These are phyloP conservation scores for Eupithecia tripunctaria DNA, from an alignment of 2,888 invertebrate species.

Conservation along the genomic window DNA sequence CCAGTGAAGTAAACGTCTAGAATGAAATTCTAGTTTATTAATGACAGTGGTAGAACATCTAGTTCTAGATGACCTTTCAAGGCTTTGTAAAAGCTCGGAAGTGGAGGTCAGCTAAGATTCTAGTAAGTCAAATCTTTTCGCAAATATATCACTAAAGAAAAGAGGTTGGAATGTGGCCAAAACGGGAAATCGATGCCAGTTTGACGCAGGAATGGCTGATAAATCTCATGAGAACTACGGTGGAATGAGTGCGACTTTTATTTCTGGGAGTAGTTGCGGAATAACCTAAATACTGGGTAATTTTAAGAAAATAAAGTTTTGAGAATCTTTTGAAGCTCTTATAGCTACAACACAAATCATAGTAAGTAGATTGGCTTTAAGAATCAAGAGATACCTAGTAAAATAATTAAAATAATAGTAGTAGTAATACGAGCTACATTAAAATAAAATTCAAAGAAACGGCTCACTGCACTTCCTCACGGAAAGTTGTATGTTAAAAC, in stretches of 20 bases:
- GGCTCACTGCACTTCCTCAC: too few species aligned
- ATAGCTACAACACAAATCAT: not conserved
- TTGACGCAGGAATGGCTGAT: slow-evolving; percentile 72
- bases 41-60: not conserved
- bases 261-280: slow-evolving; percentile 18
- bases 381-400: not conserved
- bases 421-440: not conserved
- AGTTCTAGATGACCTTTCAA: not conserved
- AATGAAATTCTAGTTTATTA: not conserved
- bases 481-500: not conserved
- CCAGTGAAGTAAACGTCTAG: not conserved
- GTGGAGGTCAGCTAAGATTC: slow-evolving; percentile 47
- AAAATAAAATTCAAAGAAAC: not conserved
- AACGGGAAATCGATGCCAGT: slow-evolving; percentile 72
- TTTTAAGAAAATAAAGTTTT: too few species aligned
- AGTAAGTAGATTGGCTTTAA: too few species aligned
- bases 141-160: slow-evolving; percentile 75
- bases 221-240: slow-evolving; percentile 65
- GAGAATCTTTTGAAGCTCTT: not conserved
- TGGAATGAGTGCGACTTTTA: slow-evolving; percentile 46
- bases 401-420: too few species aligned
- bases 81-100: not conserved
- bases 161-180: slow-evolving; percentile 76
- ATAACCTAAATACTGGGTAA: not conserved
- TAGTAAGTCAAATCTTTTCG: slow-evolving; percentile 56